Base-by-base conservation (phyloP, 64 coral and sea anemone genomes). In the Montipora efflorescens region DNA sequence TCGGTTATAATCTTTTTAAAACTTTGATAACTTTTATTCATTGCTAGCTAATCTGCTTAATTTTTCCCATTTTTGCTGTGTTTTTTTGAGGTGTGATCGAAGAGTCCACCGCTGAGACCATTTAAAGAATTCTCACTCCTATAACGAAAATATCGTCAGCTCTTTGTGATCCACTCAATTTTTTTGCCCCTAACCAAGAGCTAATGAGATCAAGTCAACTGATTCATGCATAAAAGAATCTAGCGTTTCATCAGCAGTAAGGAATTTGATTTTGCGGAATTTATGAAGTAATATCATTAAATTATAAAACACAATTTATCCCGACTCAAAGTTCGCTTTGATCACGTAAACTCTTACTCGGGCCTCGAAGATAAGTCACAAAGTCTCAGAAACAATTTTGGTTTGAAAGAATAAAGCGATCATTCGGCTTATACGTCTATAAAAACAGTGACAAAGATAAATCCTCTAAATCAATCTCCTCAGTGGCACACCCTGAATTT, bases 1-100 rank as follows among this genome's bases (percentile, higher is more conserved):
- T 84, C 43, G 67, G 18, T 48, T 69, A 5, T 84, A 84, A 84
- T 84, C 82, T 84, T 84, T 70, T 68, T 84, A 84, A 84, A 70
- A 16, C 59, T 48, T 66, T 48, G 59, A 84, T 84, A 84, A 69
- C 62, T 67, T 84, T 84, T 82, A 78, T 84, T n/a, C 82, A 84
- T 48, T 84, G 62, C 82, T 84, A 48, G 28, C 16, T 84, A 84
- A 84, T 84, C 82, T 19, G 10, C 82, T 84, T 84, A 84, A 10
- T 47, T 67, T 68, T 13, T 43, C 2, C 7, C 45, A 1, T 45
- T 84, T 67, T 16, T 69, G 18, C 53, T 22, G 20, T 62, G 52
- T 52, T 61, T 82, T 5, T 14, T 28, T 53, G 3, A 62, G 79
- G 52, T 82, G 79, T 62, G 79, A 61, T 45, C 18, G 1, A 78